These are phyloP conservation scores for Parapsyche elsis DNA, from an alignment of 1,140 invertebrate genomes.

Conservation along the genomic window DNA sequence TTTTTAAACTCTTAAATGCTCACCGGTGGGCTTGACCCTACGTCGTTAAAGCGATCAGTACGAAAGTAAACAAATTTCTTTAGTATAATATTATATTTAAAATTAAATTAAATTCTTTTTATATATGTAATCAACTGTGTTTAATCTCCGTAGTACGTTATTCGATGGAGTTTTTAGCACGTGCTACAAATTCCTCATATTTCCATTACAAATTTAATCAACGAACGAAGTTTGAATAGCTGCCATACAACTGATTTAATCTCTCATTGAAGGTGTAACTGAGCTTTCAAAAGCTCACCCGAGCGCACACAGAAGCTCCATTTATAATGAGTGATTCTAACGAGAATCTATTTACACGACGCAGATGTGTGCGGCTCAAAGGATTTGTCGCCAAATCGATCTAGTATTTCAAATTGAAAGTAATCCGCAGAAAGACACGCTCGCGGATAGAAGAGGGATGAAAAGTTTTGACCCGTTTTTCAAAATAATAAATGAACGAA, in stretches of 20 bases:
- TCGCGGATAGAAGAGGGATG: too few relatives aligned
- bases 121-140: too few relatives aligned
- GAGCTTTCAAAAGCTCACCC: background rate
- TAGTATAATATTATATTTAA: too few relatives aligned
- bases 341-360: conserved; percentile 1
- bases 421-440: conserved; percentile 6
- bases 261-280: background rate
- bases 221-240: too few relatives aligned
- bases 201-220: too few relatives aligned
- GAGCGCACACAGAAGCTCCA: background rate
- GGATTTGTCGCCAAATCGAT: conserved; percentile 31
- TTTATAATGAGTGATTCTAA: conserved; percentile 18
- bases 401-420: conserved; percentile 41
- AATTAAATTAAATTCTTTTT: too few relatives aligned
- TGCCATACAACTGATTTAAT: too few relatives aligned
- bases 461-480: conserved; percentile 47
- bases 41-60: too few relatives aligned
- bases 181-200: too few relatives aligned
- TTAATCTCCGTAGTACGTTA: too few relatives aligned
- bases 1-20: background rate
- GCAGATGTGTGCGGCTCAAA: background rate
- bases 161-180: too few relatives aligned
- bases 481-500: background rate
- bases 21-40: background rate
- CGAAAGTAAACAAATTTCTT: too few relatives aligned